Evolutionary conservation across 64 coral and sea anemone genomes (phyloP), one percentile per base, ranked within the genome.

Genomic region (Anthopleura sola): DNA sequence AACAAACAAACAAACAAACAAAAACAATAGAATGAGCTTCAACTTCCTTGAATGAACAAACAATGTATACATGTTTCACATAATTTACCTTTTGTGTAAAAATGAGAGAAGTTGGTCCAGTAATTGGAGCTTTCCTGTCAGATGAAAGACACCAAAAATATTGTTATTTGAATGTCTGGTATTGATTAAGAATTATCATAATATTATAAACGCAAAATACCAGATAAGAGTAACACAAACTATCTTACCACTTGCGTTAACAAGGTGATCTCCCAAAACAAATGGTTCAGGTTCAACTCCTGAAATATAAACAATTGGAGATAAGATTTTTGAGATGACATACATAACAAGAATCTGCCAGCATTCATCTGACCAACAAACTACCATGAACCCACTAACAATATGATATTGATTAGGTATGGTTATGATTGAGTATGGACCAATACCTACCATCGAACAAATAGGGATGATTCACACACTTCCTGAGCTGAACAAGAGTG

Each of bases 281-380:
- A 95, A 95, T 26, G 93, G 93, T 23, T 95, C 93, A 31, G 93
- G 93, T 78, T 95, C 93, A 86, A 95, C 93, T 15, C 93, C 93
- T 95, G 69, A 3, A 75, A 86, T 31, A 46, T 17, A 56, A 91
- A 50, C 84, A 21, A 2, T 40, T 71, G 39, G 20, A 81, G 40
- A 48, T 6, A 17, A 60, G 33, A 28, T 47, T 0, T 47, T 47
- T 0, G 24, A 69, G 47, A 79, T 46, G 17, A 62, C 6, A 26
- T 7, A 26, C n/a, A n/a, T n/a, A n/a, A n/a, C n/a, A n/a, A n/a
- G n/a, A n/a, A n/a, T n/a, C n/a, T n/a, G n/a, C n/a, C n/a, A n/a
- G n/a, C n/a, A n/a, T n/a, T n/a, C n/a, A n/a, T n/a, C n/a, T n/a
- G n/a, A n/a, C n/a, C n/a, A n/a, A n/a, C n/a, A n/a, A n/a, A n/a